Evolutionary conservation across 35 echinoderm and acorn worm species (phyloP).

Genomic region (Heliocidaris erythrogramma): DNA sequence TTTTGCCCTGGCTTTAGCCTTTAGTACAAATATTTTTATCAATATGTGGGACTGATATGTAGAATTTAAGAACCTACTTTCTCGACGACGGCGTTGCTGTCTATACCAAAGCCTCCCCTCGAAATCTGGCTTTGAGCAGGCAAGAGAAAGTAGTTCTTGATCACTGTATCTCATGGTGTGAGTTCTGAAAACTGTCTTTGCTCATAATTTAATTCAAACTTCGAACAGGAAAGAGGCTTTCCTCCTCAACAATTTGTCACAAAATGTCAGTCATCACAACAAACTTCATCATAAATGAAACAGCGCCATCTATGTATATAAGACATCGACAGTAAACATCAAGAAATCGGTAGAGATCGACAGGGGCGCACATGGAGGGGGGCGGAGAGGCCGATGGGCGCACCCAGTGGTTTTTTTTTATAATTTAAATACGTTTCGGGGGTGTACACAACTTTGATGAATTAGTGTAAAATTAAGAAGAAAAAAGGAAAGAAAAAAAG

Average conservation of each 20-base stretch:
- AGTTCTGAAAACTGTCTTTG: background rate
- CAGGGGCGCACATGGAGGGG: too few species aligned
- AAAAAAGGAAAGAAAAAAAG: too few species aligned
- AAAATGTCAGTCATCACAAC: background rate
- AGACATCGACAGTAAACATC: background rate
- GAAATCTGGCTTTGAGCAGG: background rate
- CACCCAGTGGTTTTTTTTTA: too few species aligned
- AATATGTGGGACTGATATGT: background rate
- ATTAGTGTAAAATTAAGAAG: too few species aligned
- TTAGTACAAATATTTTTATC: background rate
- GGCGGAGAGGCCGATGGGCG: too few species aligned
- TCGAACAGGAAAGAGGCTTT: background rate
- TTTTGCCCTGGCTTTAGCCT: too few species aligned
- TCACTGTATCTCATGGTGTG: conserved; percentile 12
- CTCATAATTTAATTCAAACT: background rate
- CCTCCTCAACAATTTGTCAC: background rate
- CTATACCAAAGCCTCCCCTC: background rate
- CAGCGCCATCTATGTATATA: background rate
- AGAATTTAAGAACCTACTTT: background rate
- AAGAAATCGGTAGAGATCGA: too few species aligned
- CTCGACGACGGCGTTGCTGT: conserved; percentile 30
- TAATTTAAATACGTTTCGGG: too few species aligned
- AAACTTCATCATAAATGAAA: background rate
- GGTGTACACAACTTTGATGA: too few species aligned
- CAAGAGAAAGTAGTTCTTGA: conserved; percentile 6